Percentiles rank a stretch among this genome's conserved stretches.
Evolutionary conservation across 2,888 invertebrate species (phyloP).

Genomic region (Oegoconia quadripuncta): DNA sequence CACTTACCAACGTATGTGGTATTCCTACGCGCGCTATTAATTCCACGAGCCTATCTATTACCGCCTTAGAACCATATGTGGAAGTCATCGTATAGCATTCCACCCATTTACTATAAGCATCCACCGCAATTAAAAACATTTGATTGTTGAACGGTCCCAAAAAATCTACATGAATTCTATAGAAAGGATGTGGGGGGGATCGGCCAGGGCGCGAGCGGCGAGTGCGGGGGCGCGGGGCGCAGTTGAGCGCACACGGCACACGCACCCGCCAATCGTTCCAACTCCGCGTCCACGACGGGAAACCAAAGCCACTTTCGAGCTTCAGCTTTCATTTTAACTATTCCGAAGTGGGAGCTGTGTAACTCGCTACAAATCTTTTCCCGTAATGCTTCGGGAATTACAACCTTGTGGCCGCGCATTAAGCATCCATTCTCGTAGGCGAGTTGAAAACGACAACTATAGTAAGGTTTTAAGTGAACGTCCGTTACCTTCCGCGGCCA

Average conservation of each 20-base stretch:
- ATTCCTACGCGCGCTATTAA: slow-evolving; percentile 16
- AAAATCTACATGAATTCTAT: slow-evolving; percentile 20
- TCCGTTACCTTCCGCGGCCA: not conserved
- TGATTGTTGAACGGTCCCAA: slow-evolving; percentile 19
- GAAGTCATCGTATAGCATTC: slow-evolving; percentile 21
- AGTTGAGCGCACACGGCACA: slow-evolving; percentile 13
- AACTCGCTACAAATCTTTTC: slow-evolving; percentile 1
- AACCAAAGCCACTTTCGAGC: slow-evolving; percentile 23
- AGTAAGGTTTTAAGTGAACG: not conserved
- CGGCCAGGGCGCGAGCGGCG: slow-evolving; percentile 9
- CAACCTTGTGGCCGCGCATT: slow-evolving; percentile 5
- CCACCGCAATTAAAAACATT: slow-evolving; percentile 19
- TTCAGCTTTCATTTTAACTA: slow-evolving; percentile 18
- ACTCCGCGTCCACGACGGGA: slow-evolving; percentile 17
- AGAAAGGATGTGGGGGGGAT: not conserved
- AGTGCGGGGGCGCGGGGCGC: slow-evolving; percentile 2
- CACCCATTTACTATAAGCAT: slow-evolving; percentile 26
- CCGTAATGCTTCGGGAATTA: not conserved
- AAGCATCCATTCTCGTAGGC: slow-evolving; percentile 4
- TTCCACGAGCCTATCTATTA: slow-evolving; percentile 16
- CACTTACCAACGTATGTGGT: slow-evolving; percentile 2
- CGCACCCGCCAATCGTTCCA: slow-evolving; percentile 13
- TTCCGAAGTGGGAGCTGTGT: slow-evolving; percentile 10
- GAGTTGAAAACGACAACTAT: not conserved
- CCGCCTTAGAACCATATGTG: slow-evolving; percentile 4